These are phyloP conservation scores for Aplochiton taeniatus DNA, from an alignment of 2,797 vertebrate species.

Conservation along the genomic window DNA sequence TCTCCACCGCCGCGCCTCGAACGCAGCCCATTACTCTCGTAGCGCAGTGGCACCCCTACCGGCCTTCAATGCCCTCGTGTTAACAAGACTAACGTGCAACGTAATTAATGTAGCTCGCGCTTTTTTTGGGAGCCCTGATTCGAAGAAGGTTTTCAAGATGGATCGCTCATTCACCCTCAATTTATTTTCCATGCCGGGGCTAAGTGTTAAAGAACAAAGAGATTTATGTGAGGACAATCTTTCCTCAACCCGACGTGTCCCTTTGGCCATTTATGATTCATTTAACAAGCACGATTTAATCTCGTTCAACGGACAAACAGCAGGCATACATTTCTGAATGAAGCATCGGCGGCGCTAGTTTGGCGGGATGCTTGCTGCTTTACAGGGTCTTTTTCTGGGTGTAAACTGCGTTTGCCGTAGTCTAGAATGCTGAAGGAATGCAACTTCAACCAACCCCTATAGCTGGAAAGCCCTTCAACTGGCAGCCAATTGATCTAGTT, in stretches of 20 bases:
- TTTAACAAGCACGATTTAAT: constrained; percentile 56
- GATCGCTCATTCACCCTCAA: constrained; percentile 59
- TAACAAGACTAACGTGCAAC: constrained; percentile 56
- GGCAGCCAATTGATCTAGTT: no score
- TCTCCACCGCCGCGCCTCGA: constrained; percentile 32
- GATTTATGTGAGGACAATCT: constrained; percentile 63
- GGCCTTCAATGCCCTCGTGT: constrained; percentile 48
- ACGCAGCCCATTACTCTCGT: constrained; percentile 45
- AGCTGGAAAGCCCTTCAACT: no score
- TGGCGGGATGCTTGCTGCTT: no score
- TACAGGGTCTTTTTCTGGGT: no score
- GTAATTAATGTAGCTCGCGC: constrained; percentile 55
- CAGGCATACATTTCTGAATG: constrained; percentile 36
- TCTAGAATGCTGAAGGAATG: no score
- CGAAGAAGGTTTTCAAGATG: constrained; percentile 48
- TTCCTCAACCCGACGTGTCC: constrained; percentile 53
- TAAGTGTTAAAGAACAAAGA: constrained; percentile 48
- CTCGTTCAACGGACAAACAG: constrained; percentile 52
- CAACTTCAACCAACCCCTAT: no score
- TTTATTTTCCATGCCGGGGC: constrained; percentile 58
- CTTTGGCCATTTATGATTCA: constrained; percentile 65
- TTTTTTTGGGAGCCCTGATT: constrained; percentile 44
- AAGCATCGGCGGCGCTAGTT: no score
- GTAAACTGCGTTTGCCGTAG: no score
- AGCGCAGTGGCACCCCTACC: constrained; percentile 20